Conservation (phyloP, 1,140 invertebrate species). For the Drosophila gunungcola region DNA sequence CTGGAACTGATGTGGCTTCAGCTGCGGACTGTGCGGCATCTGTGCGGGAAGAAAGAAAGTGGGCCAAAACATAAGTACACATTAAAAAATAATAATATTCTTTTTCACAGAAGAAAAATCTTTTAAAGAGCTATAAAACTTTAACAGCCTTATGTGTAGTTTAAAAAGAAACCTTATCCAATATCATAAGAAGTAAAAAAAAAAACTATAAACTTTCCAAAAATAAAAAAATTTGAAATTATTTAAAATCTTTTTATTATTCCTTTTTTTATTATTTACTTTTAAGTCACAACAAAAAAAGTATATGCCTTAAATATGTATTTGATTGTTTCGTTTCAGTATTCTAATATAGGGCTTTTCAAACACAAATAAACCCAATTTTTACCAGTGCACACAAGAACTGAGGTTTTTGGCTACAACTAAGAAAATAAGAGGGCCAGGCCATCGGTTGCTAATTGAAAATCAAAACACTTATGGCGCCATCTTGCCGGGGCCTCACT, state of each 20-base stretch:
- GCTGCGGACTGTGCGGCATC: slow-evolving; percentile 94
- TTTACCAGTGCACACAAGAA: slow-evolving; percentile 15
- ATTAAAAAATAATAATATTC: neutral
- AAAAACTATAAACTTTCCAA: no score
- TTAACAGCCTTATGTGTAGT: no score
- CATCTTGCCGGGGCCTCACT: slow-evolving; percentile 38
- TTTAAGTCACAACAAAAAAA: no score
- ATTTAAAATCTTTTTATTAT: no score
- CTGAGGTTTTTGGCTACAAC: neutral
- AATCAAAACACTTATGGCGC: slow-evolving; percentile 44
- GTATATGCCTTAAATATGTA: no score
- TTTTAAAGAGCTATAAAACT: neutral
- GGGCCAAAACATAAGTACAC: slow-evolving; percentile 17
- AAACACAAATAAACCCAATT: neutral
- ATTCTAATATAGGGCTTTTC: neutral
- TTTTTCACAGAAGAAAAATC: neutral
- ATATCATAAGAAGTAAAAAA: no score
- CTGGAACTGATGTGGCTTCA: slow-evolving; percentile 85
- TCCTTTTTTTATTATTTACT: no score
- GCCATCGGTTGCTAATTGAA: slow-evolving; percentile 49
- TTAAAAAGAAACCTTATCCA: no score
- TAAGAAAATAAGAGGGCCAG: slow-evolving; percentile 2
- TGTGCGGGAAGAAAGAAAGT: slow-evolving; percentile 84
- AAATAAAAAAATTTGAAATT: no score
- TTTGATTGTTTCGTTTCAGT: no score